Evolutionary conservation across 2,797 vertebrate species (phyloP), one percentile per base, ranked within the genome.

Genomic region (Thunnus albacares): DNA sequence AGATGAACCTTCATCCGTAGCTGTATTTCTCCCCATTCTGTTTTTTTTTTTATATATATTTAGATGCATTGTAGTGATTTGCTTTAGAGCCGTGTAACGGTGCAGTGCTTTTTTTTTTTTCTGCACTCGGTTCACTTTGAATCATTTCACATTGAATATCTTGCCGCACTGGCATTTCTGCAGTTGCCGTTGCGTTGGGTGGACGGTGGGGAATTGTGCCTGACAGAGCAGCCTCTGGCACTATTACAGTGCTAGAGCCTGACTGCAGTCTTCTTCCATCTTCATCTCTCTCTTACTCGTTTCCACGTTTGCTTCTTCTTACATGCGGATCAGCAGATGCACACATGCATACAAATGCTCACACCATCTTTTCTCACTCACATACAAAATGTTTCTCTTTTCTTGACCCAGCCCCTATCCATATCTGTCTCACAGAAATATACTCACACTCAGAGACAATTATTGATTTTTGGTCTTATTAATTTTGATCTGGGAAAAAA

Each of bases 221-320:
- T 92, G 89, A 91, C 91, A 89, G 89, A 84, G 77, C 77, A 75
- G 87, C 91, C 85, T 91, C 88, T 71, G 81, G 91, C 70, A 6
- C 76, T 83, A 41, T 84, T 87, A 77, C 78, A 83, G 84, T 79
- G 79, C 81, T 43, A 4, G 28, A 76, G 80, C 84, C 80, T 72
- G 80, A 91, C 89, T 91, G 84, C 87, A 87, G 85, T 90, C 89
- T 85, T 79, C 79, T 87, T 67, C 84, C 47, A 81, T 90, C 79
- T 84, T 82, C 79, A 45, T 88, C 79, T 84, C 64, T 62, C 30
- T 70, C 65, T 26, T 57, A 56, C 57, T 63, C 3, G 0, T 47
- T 63, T 62, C 26, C 43, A 45, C 73, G 17, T 84, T 77, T 71
- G 15, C 71, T 38, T 6, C 76, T 68, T 76, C 22, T 57, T 75